Evolutionary conservation across 1,140 invertebrate species (phyloP).

Genomic region (Ceratitis capitata): DNA sequence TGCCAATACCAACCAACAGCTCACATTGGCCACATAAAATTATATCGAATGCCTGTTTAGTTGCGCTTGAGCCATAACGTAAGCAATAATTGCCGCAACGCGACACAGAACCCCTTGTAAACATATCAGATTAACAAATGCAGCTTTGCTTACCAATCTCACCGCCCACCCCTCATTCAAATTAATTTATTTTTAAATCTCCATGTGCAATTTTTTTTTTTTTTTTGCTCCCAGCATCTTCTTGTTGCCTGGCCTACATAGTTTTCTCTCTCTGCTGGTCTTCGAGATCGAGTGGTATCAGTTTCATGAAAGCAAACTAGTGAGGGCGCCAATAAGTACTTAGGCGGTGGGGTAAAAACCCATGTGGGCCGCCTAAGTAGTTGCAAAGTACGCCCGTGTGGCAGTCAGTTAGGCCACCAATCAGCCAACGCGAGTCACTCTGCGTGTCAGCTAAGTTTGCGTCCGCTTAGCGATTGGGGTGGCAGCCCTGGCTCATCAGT

Average conservation of each 20-base stretch:
- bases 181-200: conserved; percentile 20
- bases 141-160: neutral
- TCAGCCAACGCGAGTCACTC: neutral
- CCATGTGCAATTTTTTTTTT: neutral
- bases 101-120: neutral
- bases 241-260: neutral
- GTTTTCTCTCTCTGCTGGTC: neutral
- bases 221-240: neutral
- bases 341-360: neutral
- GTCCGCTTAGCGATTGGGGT: neutral
- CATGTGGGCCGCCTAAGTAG: neutral
- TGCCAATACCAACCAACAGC: neutral
- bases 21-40: neutral
- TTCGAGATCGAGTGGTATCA: neutral
- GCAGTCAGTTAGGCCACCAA: neutral
- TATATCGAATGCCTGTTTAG: neutral
- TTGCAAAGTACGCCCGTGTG: neutral
- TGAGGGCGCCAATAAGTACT: neutral
- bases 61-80: neutral
- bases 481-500: neutral
- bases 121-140: neutral
- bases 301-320: neutral
- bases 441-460: neutral
- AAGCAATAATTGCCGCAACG: neutral
- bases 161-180: neutral